Base-by-base conservation (phyloP, 1,140 invertebrate species). In the Pantala flavescens region DNA sequence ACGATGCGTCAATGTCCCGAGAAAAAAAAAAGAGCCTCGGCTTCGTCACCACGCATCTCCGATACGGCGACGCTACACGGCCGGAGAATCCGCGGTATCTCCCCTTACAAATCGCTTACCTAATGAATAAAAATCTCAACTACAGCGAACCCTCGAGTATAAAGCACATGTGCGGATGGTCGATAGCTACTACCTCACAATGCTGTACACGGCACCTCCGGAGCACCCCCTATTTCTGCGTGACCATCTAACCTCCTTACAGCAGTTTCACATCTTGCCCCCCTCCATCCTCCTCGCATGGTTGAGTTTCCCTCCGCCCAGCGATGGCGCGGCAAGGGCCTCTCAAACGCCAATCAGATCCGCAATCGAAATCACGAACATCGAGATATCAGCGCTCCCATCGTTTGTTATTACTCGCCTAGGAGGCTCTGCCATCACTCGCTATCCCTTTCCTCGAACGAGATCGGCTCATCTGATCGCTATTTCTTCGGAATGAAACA, bases 281-380 rank as follows among this genome's bases (percentile, higher is more conserved):
- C 28, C 28, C 9, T 9, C 28, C 49, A 63, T 63, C 49, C 12
- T 63, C 49, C 49, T 63, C 49, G 49, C 49, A 19, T 63, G 16
- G 49, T 21, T 63, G 49, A 63, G 49, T 21, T 63, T 21, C 12
- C 49, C 49, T 16, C n/a, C 49, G 16, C 49, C 49, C 28, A 3
- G 12, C 16, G n/a, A 63, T 21, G 49, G 49, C 28, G 28, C 28
- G 28, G 28, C 28, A 2, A 63, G 3, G 3, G 14, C 49, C 12
- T 21, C 49, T 63, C 49, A 21, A 19, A 21, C 49, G n/a, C 49
- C 49, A 63, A 63, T 63, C 49, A 12, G 12, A 63, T 7, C 16
- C 49, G 49, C 49, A 63, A 63, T 63, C 49, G 49, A 63, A 63
- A 63, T 63, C 49, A 63, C 49, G 49, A 63, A 63, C 49, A 63